Percentiles rank a stretch among this genome's conserved stretches.
Evolutionary conservation across 23 tunicate genomes (phyloP).

Genomic region (Ascidia mentula): DNA sequence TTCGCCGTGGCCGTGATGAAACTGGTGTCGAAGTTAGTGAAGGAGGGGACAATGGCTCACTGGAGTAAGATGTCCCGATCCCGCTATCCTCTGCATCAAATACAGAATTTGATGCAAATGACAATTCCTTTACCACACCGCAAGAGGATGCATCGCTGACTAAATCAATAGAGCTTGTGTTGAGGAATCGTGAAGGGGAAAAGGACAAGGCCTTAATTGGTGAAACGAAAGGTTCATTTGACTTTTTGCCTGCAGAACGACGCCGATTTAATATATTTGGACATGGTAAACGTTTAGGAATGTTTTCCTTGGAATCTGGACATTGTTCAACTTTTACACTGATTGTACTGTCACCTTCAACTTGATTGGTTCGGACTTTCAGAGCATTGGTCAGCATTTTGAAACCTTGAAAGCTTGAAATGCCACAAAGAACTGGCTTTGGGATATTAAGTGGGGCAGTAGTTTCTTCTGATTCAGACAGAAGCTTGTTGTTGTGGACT

Average conservation of each 20-base stretch:
- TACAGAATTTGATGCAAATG: constrained; percentile 16
- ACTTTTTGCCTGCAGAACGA: neutral
- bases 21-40: constrained; percentile 85
- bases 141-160: neutral
- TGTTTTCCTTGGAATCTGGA: constrained; percentile 12
- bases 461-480: neutral
- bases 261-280: constrained; percentile 40
- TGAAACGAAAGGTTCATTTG: neutral
- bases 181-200: constrained; percentile 83
- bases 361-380: neutral
- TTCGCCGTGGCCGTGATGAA: constrained; percentile 27
- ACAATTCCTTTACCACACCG: constrained; percentile 19
- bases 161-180: constrained; percentile 14
- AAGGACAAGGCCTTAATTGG: constrained; percentile 67
- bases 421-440: constrained; percentile 16
- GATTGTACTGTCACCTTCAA: neutral
- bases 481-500: neutral
- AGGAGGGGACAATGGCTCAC: constrained; percentile 30
- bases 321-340: neutral
- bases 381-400: constrained; percentile 10
- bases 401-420: constrained; percentile 45
- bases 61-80: constrained; percentile 25
- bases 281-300: neutral
- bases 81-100: constrained; percentile 77
- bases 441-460: neutral